These are phyloP conservation scores for Pseudomugil gertrudae DNA, from an alignment of 2,797 vertebrate species.

Conservation along the genomic window DNA sequence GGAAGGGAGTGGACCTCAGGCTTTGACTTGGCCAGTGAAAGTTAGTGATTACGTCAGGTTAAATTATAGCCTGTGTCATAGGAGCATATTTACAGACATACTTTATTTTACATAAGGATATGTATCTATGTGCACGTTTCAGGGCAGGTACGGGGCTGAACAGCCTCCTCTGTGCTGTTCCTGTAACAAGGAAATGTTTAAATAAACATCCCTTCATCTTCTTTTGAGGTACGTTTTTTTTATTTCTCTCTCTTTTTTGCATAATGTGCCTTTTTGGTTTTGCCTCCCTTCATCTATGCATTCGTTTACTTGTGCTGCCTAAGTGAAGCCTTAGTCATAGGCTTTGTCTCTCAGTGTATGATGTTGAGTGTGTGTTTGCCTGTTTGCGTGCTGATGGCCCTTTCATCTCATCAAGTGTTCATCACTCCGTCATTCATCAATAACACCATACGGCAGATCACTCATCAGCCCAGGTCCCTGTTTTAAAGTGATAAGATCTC, in stretches of 20 bases:
- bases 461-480: constrained; percentile 63
- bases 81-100: neutral
- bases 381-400: constrained; percentile 58
- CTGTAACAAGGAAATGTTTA: constrained; percentile 65
- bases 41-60: neutral
- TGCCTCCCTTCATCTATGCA: constrained; percentile 32
- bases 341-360: constrained; percentile 31
- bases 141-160: constrained; percentile 9
- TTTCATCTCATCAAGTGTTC: constrained; percentile 79
- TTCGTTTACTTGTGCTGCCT: constrained; percentile 22
- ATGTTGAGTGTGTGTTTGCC: constrained; percentile 16
- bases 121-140: constrained; percentile 17
- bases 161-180: constrained; percentile 47
- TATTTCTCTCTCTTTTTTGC: neutral
- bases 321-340: constrained; percentile 40
- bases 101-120: neutral
- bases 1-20: neutral
- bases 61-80: neutral
- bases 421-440: constrained; percentile 76
- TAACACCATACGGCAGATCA: constrained; percentile 66
- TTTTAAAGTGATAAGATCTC: constrained; percentile 74
- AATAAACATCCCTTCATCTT: constrained; percentile 72
- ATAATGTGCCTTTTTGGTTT: constrained; percentile 27
- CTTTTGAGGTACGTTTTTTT: constrained; percentile 47
- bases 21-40: neutral